Percentiles rank a stretch among this genome's conserved stretches.
phyloP scores from a whole-genome alignment of 2,888 invertebrate species.

The Diploptera punctata region DNA sequence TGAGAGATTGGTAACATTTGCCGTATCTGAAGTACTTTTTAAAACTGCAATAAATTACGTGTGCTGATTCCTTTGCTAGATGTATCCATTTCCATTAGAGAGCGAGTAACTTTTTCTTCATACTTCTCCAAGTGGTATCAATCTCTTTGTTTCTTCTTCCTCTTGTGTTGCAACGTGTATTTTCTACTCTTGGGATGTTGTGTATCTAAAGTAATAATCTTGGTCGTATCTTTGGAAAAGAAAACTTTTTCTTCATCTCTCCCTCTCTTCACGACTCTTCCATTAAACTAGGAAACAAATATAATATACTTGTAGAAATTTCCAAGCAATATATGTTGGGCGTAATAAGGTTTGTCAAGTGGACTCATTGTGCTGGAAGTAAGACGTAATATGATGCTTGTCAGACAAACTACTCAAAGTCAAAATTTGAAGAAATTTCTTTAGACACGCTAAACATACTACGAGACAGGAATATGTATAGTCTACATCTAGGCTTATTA shows the following conservation, averaged over 20 bases:
- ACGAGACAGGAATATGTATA: too few species aligned
- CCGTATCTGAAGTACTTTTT: too few species aligned
- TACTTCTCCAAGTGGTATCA: not conserved
- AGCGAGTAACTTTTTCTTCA: not conserved
- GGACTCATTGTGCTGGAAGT: not conserved
- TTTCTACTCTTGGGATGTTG: conserved; percentile 29
- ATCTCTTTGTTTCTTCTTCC: conserved; percentile 19
- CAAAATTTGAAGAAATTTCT: too few species aligned
- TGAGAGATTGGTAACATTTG: too few species aligned
- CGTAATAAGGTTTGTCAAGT: conserved; percentile 17
- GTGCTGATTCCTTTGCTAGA: too few species aligned
- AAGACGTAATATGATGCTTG: conserved; percentile 2
- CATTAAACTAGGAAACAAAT: conserved; percentile 12
- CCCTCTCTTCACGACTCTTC: not conserved
- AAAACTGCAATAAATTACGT: too few species aligned
- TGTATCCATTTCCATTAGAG: not conserved
- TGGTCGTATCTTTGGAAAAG: conserved; percentile 28
- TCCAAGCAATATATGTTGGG: not conserved
- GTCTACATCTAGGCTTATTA: too few species aligned
- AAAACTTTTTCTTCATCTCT: conserved; percentile 27
- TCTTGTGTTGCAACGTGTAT: conserved; percentile 2
- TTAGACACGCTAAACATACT: too few species aligned
- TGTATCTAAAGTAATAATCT: conserved; percentile 36
- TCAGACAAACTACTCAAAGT: too few species aligned
- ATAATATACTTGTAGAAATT: conserved; percentile 11